Base-by-base conservation (phyloP, 1,140 invertebrate genomes). In the Drosophila quadrilineata region DNA sequence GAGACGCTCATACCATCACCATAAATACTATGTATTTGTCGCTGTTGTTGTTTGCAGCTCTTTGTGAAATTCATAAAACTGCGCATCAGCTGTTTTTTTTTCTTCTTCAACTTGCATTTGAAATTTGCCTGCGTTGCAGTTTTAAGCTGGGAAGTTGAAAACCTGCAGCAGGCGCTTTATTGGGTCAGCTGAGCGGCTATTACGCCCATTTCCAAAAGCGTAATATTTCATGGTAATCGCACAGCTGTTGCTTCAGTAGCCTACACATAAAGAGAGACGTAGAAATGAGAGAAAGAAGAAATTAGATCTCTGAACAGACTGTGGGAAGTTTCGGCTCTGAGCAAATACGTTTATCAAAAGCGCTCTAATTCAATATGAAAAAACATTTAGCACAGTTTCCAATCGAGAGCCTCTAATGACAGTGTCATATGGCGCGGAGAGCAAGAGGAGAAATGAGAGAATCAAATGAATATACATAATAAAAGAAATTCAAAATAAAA, bases 21-120 rank as follows among this genome's bases (percentile, higher is more conserved):
- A 43, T 62, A 46, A 50, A 45, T 60, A 43, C 48, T 38, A n/a
- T n/a, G 14, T 52, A 22, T 5, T 36, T 26, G 33, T 38, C 19
- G 35, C 29, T 57, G 17, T 29, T 48, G 33, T 49, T 49, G 43
- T 49, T 80, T 80, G 70, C 76, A 82, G 59, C 48, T 69, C 35
- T 69, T 82, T 75, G 67, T 80, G 52, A 73, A 79, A 71, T 52
- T 58, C 36, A 72, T 50, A 69, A 82, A 82, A 82, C 58, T 72
- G 72, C 76, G 64, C 76, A 82, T 82, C 76, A 82, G 76, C 76
- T 82, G 76, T 76, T 82, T 82, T 28, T 53, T n/a, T n/a, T n/a
- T n/a, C n/a, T n/a, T n/a, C n/a, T n/a, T n/a, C n/a, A n/a, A n/a
- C n/a, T n/a, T 33, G 9, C 45, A 52, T 52, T 50, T 36, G 41